These are phyloP conservation scores for Proterorhinus semilunaris DNA, from an alignment of 2,113 vertebrate genomes.

Conservation along the genomic window DNA sequence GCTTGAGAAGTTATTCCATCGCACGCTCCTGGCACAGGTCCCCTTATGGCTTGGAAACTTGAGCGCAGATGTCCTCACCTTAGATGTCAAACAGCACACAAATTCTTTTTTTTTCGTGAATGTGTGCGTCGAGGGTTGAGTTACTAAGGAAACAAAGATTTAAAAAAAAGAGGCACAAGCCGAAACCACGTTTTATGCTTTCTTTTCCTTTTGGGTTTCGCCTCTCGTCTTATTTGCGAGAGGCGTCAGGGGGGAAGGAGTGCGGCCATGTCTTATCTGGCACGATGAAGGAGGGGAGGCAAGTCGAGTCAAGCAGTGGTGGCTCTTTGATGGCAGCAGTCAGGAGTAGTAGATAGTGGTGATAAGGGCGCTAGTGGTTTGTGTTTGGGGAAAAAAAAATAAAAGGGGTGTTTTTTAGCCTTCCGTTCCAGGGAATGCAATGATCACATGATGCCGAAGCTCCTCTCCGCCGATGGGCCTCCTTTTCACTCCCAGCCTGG, in stretches of 20 bases:
- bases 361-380: slow-evolving; percentile 48
- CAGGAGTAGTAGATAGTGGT: slow-evolving; percentile 38
- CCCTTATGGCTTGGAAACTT: slow-evolving; percentile 27
- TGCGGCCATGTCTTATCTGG: slow-evolving; percentile 58
- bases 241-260: slow-evolving; percentile 44
- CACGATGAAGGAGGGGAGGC: slow-evolving; percentile 42
- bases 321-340: slow-evolving; percentile 47
- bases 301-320: slow-evolving; percentile 61
- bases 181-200: slow-evolving; percentile 42
- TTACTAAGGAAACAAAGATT: slow-evolving; percentile 47
- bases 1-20: slow-evolving; percentile 56
- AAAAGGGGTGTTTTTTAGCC: slow-evolving; percentile 23
- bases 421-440: slow-evolving; percentile 39
- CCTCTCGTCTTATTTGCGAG: slow-evolving; percentile 64
- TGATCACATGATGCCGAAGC: slow-evolving; percentile 64
- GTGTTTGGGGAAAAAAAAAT: slow-evolving; percentile 15
- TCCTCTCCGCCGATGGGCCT: slow-evolving; percentile 33
- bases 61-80: neutral
- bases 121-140: slow-evolving; percentile 39
- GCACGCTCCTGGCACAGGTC: neutral
- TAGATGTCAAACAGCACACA: slow-evolving; percentile 23
- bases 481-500: slow-evolving; percentile 33
- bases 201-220: slow-evolving; percentile 41
- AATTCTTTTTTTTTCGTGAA: slow-evolving; percentile 33
- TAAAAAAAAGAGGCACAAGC: slow-evolving; percentile 23